Base-by-base conservation (phyloP, 2,888 invertebrate genomes). In the Drosophila demipolita region DNA sequence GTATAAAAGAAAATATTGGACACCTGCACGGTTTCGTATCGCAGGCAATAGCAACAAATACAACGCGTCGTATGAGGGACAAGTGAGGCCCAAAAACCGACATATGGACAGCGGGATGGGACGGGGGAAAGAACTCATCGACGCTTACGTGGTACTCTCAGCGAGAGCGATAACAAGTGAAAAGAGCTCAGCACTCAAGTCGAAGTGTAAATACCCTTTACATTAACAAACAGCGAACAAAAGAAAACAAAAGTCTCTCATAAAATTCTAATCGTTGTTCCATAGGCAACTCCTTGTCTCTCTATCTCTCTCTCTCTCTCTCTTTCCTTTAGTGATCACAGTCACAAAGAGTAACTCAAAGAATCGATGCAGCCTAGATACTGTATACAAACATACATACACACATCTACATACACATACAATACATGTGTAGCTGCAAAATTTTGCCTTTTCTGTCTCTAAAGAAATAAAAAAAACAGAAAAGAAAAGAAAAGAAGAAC, bases 1-100 rank as follows among this genome's bases (percentile, higher is more conserved):
- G 80, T 89, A 82, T 93, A 90, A 91, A 91, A 89, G 83, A 89
- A 87, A 89, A 89, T 90, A 91, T 90, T 91, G 90, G 90, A 91
- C 91, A 92, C 92, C 90, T 90, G 90, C 90, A 91, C 85, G 89
- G 89, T 90, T 83, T 90, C 87, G 83, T 75, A 84, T 86, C 81
- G 75, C 79, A 75, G 75, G 75, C 80, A 78, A 79, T 63, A 78
- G 74, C 80, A 83, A 78, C 80, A 80, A 78, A 64, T 62, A 40
- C 66, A 67, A 67, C 61, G 77, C 72, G 73, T 73, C 67, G 82
- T 74, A 76, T 82, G 85, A 83, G 87, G 85, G 82, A 87, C 87
- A 88, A 82, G 83, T 86, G 82, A 80, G 78, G 84, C 66, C 85
- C 70, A 66, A 85, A 83, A 72, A 78, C 62, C 73, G 73, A 76